Evolutionary conservation across 2,888 invertebrate genomes (phyloP), one percentile per base, ranked within the genome.

Genomic region (Apoda limacodes): DNA sequence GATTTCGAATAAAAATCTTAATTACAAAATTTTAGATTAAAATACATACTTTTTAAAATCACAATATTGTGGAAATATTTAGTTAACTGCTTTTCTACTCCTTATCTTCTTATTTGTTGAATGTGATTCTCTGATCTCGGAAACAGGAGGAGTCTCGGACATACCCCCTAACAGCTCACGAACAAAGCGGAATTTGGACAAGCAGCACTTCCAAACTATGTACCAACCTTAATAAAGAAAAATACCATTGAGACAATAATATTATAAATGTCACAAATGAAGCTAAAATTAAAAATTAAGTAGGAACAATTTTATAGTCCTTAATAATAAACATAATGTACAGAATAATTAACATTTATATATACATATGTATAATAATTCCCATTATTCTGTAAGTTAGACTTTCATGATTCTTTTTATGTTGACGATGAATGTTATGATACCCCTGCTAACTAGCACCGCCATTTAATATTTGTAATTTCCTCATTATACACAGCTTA

Each of bases 141-240:
- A 75, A 20, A 86, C 76, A 17, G 85, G 85, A 45, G 89, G 88
- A 41, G 83, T 85, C 69, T 85, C 85, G 45, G 83, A 82, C 69
- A 84, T 83, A 48, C 89, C 89, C 55, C 91, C 92, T 38, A 93
- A 66, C 19, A 95, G 82, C 65, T 95, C 95, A 36, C 92, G 85
- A 5, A 95, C 90, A 58, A 95, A 91, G 46, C 89, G 87, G 68
- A 95, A 95, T 55, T 91, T 87, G 10, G 92, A 92, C 32, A 95
- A 75, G 68, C 95, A 93, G 45, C 93, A 86, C 72, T 90, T 93
- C 95, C 95, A 95, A 45, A 95, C 92, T 37, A 93, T 83, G 67
- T 89, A 93, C 94, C 94, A 95, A 56, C 93, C 94, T 95, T 71
- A 2, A 86, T 60, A 72, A 68, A 63, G 58, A 53, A 59, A 51